phyloP scores from a whole-genome alignment of 2,888 invertebrate species.

The Leptothorax acervorum region DNA sequence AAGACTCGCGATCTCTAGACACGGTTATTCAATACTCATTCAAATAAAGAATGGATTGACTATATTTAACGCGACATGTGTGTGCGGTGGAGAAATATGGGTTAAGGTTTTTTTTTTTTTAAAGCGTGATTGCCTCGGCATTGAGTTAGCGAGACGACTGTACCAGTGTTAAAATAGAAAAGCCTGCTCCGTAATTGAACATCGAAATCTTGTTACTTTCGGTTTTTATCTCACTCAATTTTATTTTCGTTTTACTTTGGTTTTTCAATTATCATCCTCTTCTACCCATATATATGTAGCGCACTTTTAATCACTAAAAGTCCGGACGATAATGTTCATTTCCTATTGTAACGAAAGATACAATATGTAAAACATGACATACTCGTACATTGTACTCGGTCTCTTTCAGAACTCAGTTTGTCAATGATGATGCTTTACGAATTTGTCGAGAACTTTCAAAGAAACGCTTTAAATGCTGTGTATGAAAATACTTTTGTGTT shows the following conservation, averaged over 20 bases:
- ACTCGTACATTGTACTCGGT: neutral
- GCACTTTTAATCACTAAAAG: neutral
- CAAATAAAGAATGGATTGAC: constrained; percentile 17
- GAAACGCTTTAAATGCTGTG: neutral
- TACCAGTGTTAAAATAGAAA: constrained; percentile 36
- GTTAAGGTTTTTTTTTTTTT: constrained; percentile 23
- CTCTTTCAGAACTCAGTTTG: neutral
- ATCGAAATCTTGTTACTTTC: constrained; percentile 38
- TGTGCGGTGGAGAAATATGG: constrained; percentile 20
- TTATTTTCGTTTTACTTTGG: constrained; percentile 49
- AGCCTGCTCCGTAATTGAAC: constrained; percentile 29
- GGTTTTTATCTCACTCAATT: constrained; percentile 35
- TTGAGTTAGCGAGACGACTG: constrained; percentile 27
- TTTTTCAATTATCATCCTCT: neutral
- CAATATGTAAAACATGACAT: neutral
- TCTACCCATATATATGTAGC: neutral
- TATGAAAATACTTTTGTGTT: neutral
- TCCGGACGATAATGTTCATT: neutral
- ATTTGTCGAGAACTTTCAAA: neutral
- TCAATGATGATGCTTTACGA: neutral
- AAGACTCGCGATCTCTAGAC: neutral
- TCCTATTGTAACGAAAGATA: constrained; percentile 12
- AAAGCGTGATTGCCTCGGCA: constrained; percentile 13
- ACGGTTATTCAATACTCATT: constrained; percentile 16
- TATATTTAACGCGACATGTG: constrained; percentile 11